These are phyloP conservation scores for Polydesmus complanatus DNA, from an alignment of 2,888 invertebrate species.

Conservation along the genomic window DNA sequence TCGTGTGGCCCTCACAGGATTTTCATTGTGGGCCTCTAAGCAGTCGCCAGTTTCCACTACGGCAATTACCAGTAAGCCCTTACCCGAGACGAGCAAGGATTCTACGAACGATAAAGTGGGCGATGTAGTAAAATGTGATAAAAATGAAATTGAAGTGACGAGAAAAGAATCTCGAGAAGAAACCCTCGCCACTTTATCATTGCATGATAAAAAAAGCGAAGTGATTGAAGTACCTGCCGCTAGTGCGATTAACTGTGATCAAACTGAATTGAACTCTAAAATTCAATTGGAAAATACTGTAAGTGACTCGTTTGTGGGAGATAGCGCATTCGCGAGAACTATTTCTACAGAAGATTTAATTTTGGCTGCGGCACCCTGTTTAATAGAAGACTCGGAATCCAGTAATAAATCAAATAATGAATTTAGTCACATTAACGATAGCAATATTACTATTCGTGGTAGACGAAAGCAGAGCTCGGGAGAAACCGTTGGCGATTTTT, in stretches of 20 bases:
- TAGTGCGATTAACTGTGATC: background rate
- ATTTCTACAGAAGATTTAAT: no score
- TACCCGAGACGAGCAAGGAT: background rate
- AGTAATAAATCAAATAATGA: no score
- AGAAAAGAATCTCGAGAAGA: background rate
- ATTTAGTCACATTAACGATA: background rate
- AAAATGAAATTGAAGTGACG: background rate
- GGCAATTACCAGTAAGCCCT: background rate
- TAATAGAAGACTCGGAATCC: background rate
- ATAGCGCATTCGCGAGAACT: no score
- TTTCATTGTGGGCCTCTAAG: constrained; percentile 3
- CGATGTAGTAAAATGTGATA: background rate
- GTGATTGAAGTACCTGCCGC: background rate
- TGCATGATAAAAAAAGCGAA: background rate
- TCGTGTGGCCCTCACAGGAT: background rate
- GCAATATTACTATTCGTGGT: background rate
- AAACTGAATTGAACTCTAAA: background rate
- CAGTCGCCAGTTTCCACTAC: background rate
- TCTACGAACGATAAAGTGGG: background rate
- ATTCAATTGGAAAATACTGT: background rate
- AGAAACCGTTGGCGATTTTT: background rate
- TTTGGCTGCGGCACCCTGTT: background rate
- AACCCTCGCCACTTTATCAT: background rate
- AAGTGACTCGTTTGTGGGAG: background rate
- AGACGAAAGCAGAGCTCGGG: background rate